A percentile compares a stretch with the other conserved stretches of the same genome.
Conservation (phyloP, 2,888 invertebrate genomes). For the Rhabditoides inermis region DNA sequence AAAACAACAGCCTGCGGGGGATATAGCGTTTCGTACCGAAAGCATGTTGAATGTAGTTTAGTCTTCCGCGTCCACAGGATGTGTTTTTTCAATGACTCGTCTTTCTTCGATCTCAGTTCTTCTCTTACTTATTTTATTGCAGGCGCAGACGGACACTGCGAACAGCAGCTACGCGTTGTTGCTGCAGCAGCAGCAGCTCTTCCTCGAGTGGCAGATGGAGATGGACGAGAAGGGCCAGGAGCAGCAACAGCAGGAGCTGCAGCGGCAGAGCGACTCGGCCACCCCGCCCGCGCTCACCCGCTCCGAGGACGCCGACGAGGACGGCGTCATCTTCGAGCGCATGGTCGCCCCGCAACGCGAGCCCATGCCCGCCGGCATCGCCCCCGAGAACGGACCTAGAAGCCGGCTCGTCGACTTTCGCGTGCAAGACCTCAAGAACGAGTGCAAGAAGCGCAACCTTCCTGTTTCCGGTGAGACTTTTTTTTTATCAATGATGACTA, state of each 20-base stretch:
- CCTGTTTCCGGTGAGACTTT: constrained; percentile 73
- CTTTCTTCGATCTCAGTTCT: no score
- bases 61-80: no score
- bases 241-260: constrained; percentile 56
- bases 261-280: not conserved
- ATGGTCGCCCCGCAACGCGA: no score
- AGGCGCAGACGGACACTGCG: not conserved
- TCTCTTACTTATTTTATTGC: no score
- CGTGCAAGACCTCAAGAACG: constrained; percentile 62
- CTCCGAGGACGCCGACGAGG: no score
- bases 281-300: no score
- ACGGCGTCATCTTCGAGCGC: no score
- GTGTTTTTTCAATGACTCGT: no score
- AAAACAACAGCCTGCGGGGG: no score
- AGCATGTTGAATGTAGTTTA: no score
- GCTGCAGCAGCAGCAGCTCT: constrained; percentile 83
- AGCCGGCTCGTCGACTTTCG: constrained; percentile 79
- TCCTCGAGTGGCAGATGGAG: constrained; percentile 77
- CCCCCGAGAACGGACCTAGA: not conserved
- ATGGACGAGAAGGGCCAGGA: constrained; percentile 59
- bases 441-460: constrained; percentile 81
- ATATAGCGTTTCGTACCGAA: no score
- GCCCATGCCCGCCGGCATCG: no score
- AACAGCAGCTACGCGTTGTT: constrained; percentile 84
- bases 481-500: not conserved